Evolutionary conservation across 1,140 invertebrate genomes (phyloP).

Genomic region (Drosophila novamexicana): DNA sequence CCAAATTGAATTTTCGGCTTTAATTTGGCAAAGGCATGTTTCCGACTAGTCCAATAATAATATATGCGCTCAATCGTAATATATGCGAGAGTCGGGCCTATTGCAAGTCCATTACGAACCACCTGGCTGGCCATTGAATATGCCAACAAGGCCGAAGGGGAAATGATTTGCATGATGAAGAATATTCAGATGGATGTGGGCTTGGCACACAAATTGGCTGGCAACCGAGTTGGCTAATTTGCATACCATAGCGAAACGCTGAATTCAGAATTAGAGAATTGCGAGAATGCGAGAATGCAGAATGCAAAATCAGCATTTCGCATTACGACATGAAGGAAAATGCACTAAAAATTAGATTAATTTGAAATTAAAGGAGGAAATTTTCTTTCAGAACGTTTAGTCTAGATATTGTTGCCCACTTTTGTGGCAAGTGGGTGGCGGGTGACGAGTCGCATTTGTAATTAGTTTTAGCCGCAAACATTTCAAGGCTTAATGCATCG

Average conservation of each 20-base stretch:
- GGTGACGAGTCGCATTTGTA: conserved; percentile 46
- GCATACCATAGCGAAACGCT: conserved; percentile 58
- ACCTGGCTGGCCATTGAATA: conserved; percentile 26
- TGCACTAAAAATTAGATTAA: conserved; percentile 74
- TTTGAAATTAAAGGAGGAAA: conserved; percentile 62
- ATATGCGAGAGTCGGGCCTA: conserved; percentile 26
- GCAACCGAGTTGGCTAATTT: conserved; percentile 45
- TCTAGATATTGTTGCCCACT: conserved; percentile 7
- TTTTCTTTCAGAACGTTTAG: conserved; percentile 28
- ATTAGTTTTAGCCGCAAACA: conserved; percentile 73
- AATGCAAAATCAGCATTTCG: conserved; percentile 75
- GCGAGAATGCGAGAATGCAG: conserved; percentile 34
- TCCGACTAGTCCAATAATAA: neutral
- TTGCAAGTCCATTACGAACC: conserved; percentile 45
- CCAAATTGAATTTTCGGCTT: conserved; percentile 2
- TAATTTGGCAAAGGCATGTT: neutral
- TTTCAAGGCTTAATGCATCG: conserved; percentile 67
- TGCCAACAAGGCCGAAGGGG: conserved; percentile 6
- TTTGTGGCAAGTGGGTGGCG: neutral
- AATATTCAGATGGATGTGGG: conserved; percentile 35
- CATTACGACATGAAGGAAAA: conserved; percentile 50
- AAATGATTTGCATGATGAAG: conserved; percentile 48
- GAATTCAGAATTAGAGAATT: conserved; percentile 25
- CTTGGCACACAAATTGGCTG: conserved; percentile 4
- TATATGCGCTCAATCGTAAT: conserved; percentile 12